Evolutionary conservation across 2,888 invertebrate genomes (phyloP), one percentile per base, ranked within the genome.

Genomic region (Tinea semifulvella): DNA sequence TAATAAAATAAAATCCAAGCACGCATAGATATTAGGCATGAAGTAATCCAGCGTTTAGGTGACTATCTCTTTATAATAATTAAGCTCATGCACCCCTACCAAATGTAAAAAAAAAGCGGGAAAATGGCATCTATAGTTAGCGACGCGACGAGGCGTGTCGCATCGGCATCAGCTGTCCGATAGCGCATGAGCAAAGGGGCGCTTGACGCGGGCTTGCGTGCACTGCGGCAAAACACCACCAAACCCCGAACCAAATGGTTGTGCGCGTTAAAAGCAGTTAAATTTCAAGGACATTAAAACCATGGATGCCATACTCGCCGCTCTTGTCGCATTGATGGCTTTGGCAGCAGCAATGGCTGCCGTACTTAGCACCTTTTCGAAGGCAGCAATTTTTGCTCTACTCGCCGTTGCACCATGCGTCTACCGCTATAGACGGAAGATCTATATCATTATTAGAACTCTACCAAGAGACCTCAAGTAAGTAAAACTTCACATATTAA

Each of bases 371-470:
- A 82, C 87, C 51, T 75, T 88, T 48, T 74, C 90, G 36, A 86
- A 90, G 71, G 87, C 87, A 63, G 89, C 91, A 51, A 89, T 90
- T 65, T 89, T 91, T 48, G 81, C 91, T 47, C 61, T 83, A 28
- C 79, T 81, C 53, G 77, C 80, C 48, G 69, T 81, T 58, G 76
- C 79, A 53, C 77, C 85, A 51, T 77, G 84, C 56, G 65, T 84
- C 51, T 81, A 82, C 62, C 73, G 77, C 53, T 81, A 84, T 61
- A 79, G 84, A 59, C 80, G 74, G 51, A 65, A 82, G 65, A 71
- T 88, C 58, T 85, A 85, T 63, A 83, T 88, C 53, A 74, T 88
- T 51, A 72, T 82, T 67, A 87, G 83, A 66, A 89, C 89, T 27
- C 65, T 87, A 43, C 86, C 86, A 17, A 77, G 89, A 60, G 89